Evolutionary conservation across 2,113 vertebrate species (phyloP).

Genomic region (Plecturocebus donacophilus): DNA sequence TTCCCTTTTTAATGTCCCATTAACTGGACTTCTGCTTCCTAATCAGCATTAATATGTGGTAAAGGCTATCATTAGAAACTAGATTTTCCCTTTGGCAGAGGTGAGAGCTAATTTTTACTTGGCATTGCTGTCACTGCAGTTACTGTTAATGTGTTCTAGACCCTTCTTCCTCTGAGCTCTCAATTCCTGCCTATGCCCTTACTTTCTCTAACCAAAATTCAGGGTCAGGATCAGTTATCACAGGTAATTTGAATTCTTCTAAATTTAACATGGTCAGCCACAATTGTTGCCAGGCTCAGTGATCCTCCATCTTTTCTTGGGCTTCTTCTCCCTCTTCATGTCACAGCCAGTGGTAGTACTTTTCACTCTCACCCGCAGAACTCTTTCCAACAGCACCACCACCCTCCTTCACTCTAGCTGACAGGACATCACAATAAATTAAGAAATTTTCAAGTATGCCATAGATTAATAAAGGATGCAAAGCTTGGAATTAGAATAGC

Average conservation of each 20-base stretch:
- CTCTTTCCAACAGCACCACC: background rate
- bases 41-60: background rate
- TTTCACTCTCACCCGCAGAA: background rate
- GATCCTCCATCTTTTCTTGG: conserved; percentile 15
- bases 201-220: conserved; percentile 17
- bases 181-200: background rate
- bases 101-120: background rate
- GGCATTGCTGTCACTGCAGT: background rate
- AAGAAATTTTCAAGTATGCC: background rate
- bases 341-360: background rate
- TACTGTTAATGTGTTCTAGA: background rate
- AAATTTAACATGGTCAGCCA: background rate
- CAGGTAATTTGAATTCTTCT: background rate
- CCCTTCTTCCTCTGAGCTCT: background rate
- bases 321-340: conserved; percentile 30
- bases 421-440: background rate
- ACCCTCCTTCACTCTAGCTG: conserved; percentile 3
- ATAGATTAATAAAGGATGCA: conserved; percentile 27
- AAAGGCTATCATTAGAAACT: conserved; percentile 7
- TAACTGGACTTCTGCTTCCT: background rate
- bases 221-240: background rate
- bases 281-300: conserved; percentile 17
- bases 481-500: background rate
- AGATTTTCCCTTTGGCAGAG: background rate
- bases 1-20: background rate